Percentiles rank a stretch among this genome's conserved stretches.
phyloP scores from a whole-genome alignment of 2,113 vertebrate species.

The Pteropus alecto region DNA sequence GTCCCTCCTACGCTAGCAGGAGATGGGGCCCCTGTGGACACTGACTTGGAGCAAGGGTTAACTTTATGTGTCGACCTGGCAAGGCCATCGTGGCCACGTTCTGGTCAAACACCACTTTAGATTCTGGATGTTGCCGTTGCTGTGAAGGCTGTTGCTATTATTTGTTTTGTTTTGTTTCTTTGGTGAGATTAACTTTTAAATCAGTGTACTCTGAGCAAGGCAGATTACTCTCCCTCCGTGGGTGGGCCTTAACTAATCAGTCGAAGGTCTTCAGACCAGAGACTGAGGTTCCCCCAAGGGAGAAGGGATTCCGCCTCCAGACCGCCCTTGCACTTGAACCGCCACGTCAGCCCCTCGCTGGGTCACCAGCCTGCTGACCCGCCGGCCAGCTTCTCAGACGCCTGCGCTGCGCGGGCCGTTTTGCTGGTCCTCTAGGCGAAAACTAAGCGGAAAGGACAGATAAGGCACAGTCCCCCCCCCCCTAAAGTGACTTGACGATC shows the following conservation, averaged over 20 bases:
- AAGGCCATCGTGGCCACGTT: neutral
- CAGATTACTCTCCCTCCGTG: neutral
- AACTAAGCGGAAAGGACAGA: neutral
- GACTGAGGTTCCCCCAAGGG: neutral
- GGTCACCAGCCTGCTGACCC: neutral
- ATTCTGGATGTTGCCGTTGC: neutral
- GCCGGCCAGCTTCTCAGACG: too few species aligned
- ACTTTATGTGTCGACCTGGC: neutral
- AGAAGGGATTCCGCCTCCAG: neutral
- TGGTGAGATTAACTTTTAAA: neutral
- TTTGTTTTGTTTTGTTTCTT: neutral
- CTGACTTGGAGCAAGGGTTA: neutral
- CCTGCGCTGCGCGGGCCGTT: neutral
- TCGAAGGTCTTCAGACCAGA: neutral
- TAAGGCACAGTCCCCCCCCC: rapidly evolving
- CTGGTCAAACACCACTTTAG: neutral
- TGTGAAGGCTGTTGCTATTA: neutral
- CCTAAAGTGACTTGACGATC: neutral
- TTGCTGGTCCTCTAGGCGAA: neutral
- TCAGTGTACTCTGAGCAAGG: neutral
- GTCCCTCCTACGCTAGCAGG: neutral
- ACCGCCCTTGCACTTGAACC: neutral
- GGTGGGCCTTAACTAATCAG: neutral
- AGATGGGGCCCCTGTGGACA: neutral
- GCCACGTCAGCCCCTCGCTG: rapidly evolving